Conservation (phyloP, 2,888 invertebrate species). For the Phorcus lineatus region DNA sequence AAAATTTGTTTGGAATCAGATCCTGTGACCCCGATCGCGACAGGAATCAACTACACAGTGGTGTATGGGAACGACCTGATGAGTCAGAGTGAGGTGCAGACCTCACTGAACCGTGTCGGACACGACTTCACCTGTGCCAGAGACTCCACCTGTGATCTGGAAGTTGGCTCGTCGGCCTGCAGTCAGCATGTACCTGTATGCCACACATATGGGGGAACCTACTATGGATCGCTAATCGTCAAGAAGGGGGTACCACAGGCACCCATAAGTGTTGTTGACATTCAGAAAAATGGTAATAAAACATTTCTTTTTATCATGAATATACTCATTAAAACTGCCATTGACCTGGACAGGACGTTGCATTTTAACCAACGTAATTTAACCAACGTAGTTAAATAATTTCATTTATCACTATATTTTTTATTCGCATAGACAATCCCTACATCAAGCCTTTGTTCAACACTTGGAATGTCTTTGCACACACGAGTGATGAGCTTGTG, state of each 20-base stretch:
- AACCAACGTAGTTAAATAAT: too few species aligned
- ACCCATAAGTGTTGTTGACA: not conserved
- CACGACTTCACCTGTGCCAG: not conserved
- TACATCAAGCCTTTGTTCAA: not conserved
- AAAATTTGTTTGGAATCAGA: not conserved
- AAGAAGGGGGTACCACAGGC: not conserved
- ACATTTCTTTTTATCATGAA: too few species aligned
- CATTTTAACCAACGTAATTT: too few species aligned
- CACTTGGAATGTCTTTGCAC: conserved; percentile 4
- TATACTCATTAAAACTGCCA: too few species aligned
- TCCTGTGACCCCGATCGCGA: not conserved
- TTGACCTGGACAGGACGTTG: too few species aligned
- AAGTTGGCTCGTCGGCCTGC: not conserved
- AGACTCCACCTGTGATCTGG: not conserved
- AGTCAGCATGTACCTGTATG: not conserved
- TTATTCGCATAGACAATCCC: not conserved
- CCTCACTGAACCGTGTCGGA: not conserved
- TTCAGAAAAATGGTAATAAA: not conserved
- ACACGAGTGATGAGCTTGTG: not conserved
- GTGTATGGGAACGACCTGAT: not conserved
- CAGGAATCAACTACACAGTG: not conserved
- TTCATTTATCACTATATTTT: too few species aligned
- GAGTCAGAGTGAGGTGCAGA: not conserved
- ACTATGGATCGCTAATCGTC: not conserved
- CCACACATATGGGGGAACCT: not conserved